phyloP scores from a whole-genome alignment of 2,113 vertebrate genomes.

The Enhydra lutris region DNA sequence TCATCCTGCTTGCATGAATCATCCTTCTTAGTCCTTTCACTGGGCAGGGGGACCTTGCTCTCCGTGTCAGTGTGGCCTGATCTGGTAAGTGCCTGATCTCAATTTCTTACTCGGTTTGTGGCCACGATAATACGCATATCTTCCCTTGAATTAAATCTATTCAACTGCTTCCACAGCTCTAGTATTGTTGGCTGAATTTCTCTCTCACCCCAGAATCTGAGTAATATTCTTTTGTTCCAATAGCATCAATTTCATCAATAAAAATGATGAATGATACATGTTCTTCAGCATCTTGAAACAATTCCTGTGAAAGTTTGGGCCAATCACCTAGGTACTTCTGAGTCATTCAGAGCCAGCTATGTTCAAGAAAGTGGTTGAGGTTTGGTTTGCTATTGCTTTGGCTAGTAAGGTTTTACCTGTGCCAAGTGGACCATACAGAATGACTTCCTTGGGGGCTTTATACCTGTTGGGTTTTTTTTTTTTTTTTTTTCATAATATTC shows the following conservation, averaged over 20 bases:
- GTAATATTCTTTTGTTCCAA: conserved; percentile 94
- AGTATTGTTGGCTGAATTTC: conserved; percentile 95
- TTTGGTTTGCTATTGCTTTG: neutral
- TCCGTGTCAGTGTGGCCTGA: conserved; percentile 90
- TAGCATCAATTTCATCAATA: conserved; percentile 94
- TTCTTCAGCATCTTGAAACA: conserved; percentile 93
- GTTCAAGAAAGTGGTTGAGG: conserved; percentile 87
- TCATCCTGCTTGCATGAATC: conserved; percentile 95
- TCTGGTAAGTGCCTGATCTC: conserved; percentile 88
- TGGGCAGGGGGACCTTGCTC: conserved; percentile 91
- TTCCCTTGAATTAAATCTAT: conserved; percentile 93
- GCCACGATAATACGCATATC: conserved; percentile 97
- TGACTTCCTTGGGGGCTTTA: conserved; percentile 95
- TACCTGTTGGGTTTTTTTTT: conserved; percentile 90
- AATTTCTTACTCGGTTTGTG: conserved; percentile 93
- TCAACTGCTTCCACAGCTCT: conserved; percentile 93
- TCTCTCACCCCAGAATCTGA: conserved; percentile 93
- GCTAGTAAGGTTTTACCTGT: neutral
- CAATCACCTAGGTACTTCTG: conserved; percentile 94
- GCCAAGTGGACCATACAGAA: conserved; percentile 67
- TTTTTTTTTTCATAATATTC: conserved; percentile 90
- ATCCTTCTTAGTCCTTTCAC: conserved; percentile 92
- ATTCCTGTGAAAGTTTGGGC: conserved; percentile 91
- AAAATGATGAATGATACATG: conserved; percentile 94
- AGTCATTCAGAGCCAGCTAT: conserved; percentile 93